These are phyloP conservation scores for Takifugu ocellatus DNA, from an alignment of 2,797 vertebrate genomes.

Conservation along the genomic window DNA sequence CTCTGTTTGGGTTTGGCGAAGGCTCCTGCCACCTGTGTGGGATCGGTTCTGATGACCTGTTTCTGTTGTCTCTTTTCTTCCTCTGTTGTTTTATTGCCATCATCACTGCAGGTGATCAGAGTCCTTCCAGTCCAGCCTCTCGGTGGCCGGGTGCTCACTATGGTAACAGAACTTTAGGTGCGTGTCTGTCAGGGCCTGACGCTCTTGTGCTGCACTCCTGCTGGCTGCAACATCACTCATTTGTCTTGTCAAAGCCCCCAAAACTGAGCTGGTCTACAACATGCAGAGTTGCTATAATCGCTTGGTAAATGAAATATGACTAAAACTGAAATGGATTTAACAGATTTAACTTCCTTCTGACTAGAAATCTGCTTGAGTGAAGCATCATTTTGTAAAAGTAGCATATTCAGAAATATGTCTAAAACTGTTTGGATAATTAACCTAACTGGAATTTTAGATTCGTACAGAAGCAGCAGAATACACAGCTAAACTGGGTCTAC, in stretches of 20 bases:
- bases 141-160: constrained; percentile 80
- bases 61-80: constrained; percentile 44
- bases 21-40: constrained; percentile 47
- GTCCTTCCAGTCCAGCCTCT: constrained; percentile 77
- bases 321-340: too few species aligned
- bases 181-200: constrained; percentile 55
- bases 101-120: constrained; percentile 80
- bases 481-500: too few species aligned
- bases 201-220: constrained; percentile 37
- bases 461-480: too few species aligned
- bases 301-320: too few species aligned
- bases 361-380: too few species aligned
- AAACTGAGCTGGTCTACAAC: constrained; percentile 54
- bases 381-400: too few species aligned
- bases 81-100: constrained; percentile 37
- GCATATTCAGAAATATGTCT: too few species aligned
- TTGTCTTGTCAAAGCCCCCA: constrained; percentile 31
- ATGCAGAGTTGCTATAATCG: constrained; percentile 2
- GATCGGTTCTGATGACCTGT: constrained; percentile 64
- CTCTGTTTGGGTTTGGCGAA: too few species aligned
- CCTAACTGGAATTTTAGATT: too few species aligned
- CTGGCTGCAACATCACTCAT: constrained; percentile 44
- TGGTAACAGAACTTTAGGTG: constrained; percentile 78
- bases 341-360: too few species aligned
- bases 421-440: too few species aligned